These are phyloP conservation scores for Phoxinus phoxinus DNA, from an alignment of 2,113 vertebrate species.

Conservation along the genomic window DNA sequence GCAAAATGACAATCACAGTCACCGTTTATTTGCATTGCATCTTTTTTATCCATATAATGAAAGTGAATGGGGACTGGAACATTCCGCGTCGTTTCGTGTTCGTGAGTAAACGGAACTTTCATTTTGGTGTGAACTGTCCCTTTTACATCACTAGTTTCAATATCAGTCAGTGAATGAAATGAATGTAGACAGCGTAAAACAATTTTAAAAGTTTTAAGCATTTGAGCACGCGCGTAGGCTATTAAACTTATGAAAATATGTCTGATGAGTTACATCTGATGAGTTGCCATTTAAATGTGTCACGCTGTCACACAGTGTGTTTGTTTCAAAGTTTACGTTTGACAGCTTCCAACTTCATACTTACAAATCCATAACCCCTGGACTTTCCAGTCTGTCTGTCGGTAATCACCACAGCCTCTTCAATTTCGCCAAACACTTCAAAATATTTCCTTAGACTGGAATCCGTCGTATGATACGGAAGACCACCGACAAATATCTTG, in stretches of 20 bases:
- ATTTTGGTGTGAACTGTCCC: not conserved
- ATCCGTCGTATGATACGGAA: constrained; percentile 97
- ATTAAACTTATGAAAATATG: too few relatives aligned
- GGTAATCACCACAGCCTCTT: constrained; percentile 97
- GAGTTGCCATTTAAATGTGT: constrained; percentile 13
- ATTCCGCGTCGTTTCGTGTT: not conserved
- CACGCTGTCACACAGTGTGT: not conserved
- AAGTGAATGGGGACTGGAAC: not conserved
- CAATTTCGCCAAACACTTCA: constrained; percentile 97
- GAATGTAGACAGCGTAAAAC: not conserved
- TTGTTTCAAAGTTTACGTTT: not conserved
- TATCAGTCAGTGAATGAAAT: not conserved
- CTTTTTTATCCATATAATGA: not conserved
- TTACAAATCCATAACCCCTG: constrained; percentile 97
- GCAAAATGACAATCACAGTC: not conserved
- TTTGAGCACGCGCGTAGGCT: too few relatives aligned
- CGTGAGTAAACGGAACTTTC: not conserved
- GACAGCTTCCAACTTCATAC: constrained; percentile 63
- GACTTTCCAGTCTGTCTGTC: constrained; percentile 98
- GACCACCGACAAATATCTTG: constrained; percentile 97
- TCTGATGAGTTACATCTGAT: not conserved
- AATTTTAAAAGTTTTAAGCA: not conserved
- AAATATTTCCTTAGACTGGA: constrained; percentile 98
- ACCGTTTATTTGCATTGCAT: not conserved
- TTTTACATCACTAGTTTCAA: not conserved